Evolutionary conservation across 2,113 vertebrate species (phyloP).

Genomic region (Marmota flaviventris): DNA sequence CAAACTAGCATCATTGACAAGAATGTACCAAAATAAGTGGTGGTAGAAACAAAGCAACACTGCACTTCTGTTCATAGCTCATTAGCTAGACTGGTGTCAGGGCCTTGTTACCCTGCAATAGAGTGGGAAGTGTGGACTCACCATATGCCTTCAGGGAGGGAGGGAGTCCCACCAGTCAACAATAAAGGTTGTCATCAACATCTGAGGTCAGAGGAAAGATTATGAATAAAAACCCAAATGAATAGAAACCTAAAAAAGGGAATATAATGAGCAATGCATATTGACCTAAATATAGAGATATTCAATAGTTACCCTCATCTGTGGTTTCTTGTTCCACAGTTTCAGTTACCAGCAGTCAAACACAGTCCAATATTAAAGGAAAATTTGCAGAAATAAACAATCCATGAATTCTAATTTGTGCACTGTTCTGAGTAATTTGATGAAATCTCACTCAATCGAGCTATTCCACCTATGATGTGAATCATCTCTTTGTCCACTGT

Average conservation of each 20-base stretch:
- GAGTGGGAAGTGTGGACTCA: not conserved
- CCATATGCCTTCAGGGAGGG: not conserved
- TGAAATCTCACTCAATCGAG: not conserved
- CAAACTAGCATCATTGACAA: not conserved
- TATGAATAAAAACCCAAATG: not conserved
- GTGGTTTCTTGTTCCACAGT: not conserved
- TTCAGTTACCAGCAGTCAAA: not conserved
- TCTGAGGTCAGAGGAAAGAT: not conserved
- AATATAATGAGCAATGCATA: not conserved
- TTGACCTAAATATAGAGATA: not conserved
- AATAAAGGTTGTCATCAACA: not conserved
- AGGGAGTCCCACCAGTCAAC: not conserved
- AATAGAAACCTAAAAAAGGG: not conserved
- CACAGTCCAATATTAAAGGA: not conserved
- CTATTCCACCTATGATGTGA: not conserved
- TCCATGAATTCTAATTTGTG: not conserved
- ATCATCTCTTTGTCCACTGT: not conserved
- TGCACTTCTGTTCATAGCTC: not conserved
- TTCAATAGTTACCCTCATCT: not conserved
- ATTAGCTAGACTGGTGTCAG: not conserved
- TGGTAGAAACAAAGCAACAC: not conserved
- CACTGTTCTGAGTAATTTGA: not conserved
- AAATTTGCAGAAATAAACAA: not conserved
- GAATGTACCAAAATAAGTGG: not conserved
- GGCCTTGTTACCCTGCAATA: not conserved